A percentile compares a stretch with the other conserved stretches of the same genome.
phyloP scores from a whole-genome alignment of 2,797 vertebrate species.

The Pseudopleuronectes americanus region DNA sequence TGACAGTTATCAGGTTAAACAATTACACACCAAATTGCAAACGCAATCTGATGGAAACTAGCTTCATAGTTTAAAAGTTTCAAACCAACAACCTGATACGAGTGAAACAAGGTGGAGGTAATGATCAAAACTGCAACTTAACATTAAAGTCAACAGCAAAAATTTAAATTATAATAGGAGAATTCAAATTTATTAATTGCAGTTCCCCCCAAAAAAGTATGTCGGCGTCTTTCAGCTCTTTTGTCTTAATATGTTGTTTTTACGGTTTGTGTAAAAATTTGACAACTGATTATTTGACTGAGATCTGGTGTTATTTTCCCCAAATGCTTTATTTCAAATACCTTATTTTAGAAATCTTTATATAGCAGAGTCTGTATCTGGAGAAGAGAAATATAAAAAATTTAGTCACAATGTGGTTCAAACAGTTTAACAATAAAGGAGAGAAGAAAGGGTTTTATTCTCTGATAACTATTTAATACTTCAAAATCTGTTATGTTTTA shows the following conservation, averaged over 20 bases:
- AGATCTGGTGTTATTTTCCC: too few relatives aligned
- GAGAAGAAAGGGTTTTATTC: not conserved
- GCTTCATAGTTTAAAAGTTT: too few relatives aligned
- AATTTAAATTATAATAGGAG: too few relatives aligned
- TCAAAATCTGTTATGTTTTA: conserved; percentile 23
- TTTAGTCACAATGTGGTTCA: not conserved
- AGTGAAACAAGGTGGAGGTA: too few relatives aligned
- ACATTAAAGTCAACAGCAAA: not conserved
- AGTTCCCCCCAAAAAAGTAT: too few relatives aligned
- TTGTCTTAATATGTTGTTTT: too few relatives aligned
- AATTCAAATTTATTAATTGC: not conserved
- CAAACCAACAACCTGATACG: too few relatives aligned
- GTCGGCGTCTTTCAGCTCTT: conserved; percentile 1
- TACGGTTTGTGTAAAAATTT: too few relatives aligned
- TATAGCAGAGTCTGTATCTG: too few relatives aligned
- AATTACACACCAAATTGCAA: too few relatives aligned
- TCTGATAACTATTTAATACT: conserved; percentile 17
- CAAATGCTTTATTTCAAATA: not conserved
- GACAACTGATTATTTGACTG: not conserved
- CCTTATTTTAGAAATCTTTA: not conserved
- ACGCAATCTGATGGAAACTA: too few relatives aligned
- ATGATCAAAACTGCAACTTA: not conserved
- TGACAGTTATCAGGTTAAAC: too few relatives aligned
- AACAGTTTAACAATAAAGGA: not conserved
- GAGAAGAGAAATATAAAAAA: not conserved